phyloP scores from a whole-genome alignment of 2,113 vertebrate species.

The Anolis carolinensis region DNA sequence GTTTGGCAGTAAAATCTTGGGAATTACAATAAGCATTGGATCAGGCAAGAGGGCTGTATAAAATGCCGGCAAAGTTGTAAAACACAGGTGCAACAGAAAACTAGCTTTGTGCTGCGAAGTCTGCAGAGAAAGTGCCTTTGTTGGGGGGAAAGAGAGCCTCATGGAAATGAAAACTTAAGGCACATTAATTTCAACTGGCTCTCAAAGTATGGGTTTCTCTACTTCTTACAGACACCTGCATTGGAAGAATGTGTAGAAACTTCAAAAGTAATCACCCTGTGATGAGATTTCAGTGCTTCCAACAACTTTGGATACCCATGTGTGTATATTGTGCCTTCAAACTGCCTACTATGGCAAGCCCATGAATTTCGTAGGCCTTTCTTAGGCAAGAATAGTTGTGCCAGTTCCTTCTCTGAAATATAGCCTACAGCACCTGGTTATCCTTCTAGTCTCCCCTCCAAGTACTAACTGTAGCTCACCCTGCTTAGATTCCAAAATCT shows the following conservation, averaged over 20 bases:
- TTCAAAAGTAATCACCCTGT: background rate
- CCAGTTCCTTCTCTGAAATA: no score
- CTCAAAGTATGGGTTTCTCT: background rate
- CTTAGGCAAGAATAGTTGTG: no score
- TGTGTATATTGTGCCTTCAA: background rate
- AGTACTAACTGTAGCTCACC: no score
- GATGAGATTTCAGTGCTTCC: background rate
- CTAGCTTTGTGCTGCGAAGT: background rate
- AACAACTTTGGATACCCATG: background rate
- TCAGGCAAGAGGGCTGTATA: background rate
- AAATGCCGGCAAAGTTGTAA: background rate
- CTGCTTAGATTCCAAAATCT: no score
- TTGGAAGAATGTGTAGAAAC: background rate
- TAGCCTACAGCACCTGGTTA: no score
- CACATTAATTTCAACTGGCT: background rate
- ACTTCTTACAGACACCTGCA: background rate
- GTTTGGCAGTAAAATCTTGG: slow-evolving; percentile 28
- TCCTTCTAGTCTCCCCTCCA: no score
- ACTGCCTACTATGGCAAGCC: background rate
- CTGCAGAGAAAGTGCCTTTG: slow-evolving; percentile 7
- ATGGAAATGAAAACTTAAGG: background rate
- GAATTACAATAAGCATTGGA: background rate
- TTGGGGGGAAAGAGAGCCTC: background rate
- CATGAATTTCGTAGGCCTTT: no score
- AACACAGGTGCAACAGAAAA: slow-evolving; percentile 28